These are phyloP conservation scores for Venturia canescens DNA, from an alignment of 1,140 invertebrate genomes.

Conservation along the genomic window DNA sequence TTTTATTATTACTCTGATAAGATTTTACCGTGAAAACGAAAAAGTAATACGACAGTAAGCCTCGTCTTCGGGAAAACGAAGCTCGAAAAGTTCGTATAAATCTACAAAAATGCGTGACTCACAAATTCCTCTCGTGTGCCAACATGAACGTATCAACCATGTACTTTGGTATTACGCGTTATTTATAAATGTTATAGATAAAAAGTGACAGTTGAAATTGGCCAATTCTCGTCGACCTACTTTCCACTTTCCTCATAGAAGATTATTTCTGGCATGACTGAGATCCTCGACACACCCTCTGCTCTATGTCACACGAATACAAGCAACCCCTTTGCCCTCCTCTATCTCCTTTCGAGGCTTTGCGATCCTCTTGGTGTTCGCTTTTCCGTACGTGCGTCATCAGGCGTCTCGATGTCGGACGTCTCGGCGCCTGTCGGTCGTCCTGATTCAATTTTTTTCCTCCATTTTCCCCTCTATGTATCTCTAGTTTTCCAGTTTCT, in stretches of 20 bases:
- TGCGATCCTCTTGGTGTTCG: conserved; percentile 11
- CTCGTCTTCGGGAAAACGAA: neutral
- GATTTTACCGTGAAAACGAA: neutral
- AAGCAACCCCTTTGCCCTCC: neutral
- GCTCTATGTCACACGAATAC: neutral
- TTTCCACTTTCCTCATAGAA: neutral
- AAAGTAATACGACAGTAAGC: neutral
- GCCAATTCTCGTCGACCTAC: conserved; percentile 33
- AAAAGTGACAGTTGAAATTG: conserved; percentile 11
- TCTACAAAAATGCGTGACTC: too few species aligned
- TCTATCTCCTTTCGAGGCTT: conserved; percentile 13
- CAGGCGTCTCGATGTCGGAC: conserved; percentile 31
- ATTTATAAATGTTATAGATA: neutral
- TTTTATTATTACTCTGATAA: too few species aligned
- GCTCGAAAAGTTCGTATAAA: neutral
- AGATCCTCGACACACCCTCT: conserved; percentile 13
- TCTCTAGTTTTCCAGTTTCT: conserved; percentile 4
- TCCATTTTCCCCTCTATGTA: neutral
- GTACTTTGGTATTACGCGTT: neutral
- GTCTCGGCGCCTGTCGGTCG: conserved; percentile 48
- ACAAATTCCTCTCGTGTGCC: neutral
- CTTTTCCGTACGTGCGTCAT: conserved; percentile 43
- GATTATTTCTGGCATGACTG: neutral
- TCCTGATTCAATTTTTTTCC: conserved; percentile 20
- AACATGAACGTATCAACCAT: neutral